Percentiles rank a stretch among this genome's conserved stretches.
Conservation (phyloP, 2,888 invertebrate genomes). For the Drosophila paranaensis region DNA sequence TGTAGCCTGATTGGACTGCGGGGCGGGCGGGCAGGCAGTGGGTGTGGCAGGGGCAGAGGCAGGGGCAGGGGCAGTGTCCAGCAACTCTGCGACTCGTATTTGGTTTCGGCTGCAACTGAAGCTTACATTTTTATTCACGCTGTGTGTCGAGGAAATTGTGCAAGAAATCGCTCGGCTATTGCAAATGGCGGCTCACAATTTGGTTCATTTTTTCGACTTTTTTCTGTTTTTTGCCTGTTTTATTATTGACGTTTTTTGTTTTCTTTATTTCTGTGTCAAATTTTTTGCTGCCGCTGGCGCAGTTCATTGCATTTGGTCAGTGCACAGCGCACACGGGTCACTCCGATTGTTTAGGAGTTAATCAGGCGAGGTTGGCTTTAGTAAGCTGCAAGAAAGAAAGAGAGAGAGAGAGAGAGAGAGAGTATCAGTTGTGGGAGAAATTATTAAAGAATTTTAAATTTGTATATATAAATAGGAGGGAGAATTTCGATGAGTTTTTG, state of each 20-base stretch:
- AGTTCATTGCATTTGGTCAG: slow-evolving; percentile 43
- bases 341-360: background rate
- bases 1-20: slow-evolving; percentile 47
- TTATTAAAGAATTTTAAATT: too few species aligned
- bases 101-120: slow-evolving; percentile 59
- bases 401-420: too few species aligned
- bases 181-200: slow-evolving; percentile 44
- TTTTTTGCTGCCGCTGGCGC: slow-evolving; percentile 9
- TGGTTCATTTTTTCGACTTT: slow-evolving; percentile 4
- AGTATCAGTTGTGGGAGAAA: too few species aligned
- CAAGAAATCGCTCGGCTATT: slow-evolving; percentile 65
- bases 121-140: slow-evolving; percentile 72
- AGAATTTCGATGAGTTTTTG: too few species aligned
- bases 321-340: slow-evolving; percentile 3
- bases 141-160: slow-evolving; percentile 67
- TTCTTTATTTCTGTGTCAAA: slow-evolving; percentile 47
- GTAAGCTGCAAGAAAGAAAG: too few species aligned
- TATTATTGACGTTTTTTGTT: slow-evolving; percentile 14
- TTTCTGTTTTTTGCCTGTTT: slow-evolving; percentile 10
- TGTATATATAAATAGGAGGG: too few species aligned
- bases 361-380: background rate
- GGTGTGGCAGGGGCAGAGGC: background rate
- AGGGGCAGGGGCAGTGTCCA: background rate
- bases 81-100: slow-evolving; percentile 20
- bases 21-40: background rate